Base-by-base conservation (phyloP, 1,140 invertebrate species). In the Papilio helenus region DNA sequence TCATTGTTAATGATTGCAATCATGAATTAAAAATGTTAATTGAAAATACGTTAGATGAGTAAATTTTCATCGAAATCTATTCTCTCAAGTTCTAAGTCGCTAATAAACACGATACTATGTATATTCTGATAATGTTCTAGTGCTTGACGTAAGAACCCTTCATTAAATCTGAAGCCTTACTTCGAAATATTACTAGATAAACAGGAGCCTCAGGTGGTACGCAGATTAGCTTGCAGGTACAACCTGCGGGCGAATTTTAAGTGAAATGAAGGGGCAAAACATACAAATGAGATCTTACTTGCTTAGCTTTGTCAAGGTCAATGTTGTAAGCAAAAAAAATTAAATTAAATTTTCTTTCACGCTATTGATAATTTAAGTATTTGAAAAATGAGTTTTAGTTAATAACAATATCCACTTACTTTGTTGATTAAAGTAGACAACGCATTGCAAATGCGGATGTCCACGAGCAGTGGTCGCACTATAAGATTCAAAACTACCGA, bases 171-270 rank as follows among this genome's bases (percentile, higher is more conserved):
- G 55, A 65, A 65, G 14, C 9, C 76, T 65, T 77, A 2, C 58
- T 3, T 76, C 74, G 51, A 26, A 55, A 58, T 77, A 80, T 83
- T 83, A 83, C 80, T 83, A 83, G 34, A 34, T 76, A 80, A 83
- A 83, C 76, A 80, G 74, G 71, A 34, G 79, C 83, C 81, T 46
- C 78, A 74, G 81, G 83, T 82, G 80, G 79, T 72, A 78, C 77
- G 46, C 73, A 81, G 83, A 82, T 84, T 82, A 82, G 71, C 81
- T 82, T 65, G 34, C 34, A 16, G 34, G 76, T 51, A 76, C 14
- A 20, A 26, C 58, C 55, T n/a, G 10, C 76, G 76, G 74, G 55
- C 9, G 49, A 58, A 20, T 77, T 61, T 29, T 77, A 77, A 77
- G 58, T 77, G 76, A 77, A 77, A 77, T 65, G 20, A 29, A 77